phyloP scores from a whole-genome alignment of 2,797 vertebrate species.

The Arnoldichthys spilopterus region DNA sequence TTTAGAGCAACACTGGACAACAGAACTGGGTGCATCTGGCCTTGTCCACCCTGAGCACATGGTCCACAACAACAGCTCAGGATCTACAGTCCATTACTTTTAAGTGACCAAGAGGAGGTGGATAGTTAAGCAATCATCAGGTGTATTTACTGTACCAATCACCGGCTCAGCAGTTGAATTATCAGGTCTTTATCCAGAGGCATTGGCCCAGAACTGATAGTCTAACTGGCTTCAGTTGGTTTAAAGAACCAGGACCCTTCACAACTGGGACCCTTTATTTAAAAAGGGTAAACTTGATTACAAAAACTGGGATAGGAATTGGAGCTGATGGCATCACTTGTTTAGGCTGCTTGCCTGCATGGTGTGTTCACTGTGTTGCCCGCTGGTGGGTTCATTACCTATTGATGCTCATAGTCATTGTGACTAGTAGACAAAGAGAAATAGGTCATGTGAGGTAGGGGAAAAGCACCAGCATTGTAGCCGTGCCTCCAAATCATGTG shows the following conservation, averaged over 20 bases:
- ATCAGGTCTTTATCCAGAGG: not conserved
- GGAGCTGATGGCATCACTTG: not conserved
- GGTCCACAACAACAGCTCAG: not conserved
- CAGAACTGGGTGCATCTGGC: not conserved
- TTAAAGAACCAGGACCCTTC: too few relatives aligned
- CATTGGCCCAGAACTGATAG: not conserved
- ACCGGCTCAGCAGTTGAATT: not conserved
- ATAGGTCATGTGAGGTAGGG: slow-evolving; percentile 55
- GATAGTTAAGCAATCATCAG: too few relatives aligned
- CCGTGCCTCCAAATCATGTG: slow-evolving; percentile 57
- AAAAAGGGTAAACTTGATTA: too few relatives aligned
- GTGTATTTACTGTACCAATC: not conserved
- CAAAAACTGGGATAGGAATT: too few relatives aligned
- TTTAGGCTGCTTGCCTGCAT: not conserved
- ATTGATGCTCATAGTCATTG: slow-evolving; percentile 29
- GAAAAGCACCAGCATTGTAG: slow-evolving; percentile 35
- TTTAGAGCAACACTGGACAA: not conserved
- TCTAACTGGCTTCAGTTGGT: too few relatives aligned
- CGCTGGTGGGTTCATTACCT: slow-evolving; percentile 31
- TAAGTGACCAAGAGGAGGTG: too few relatives aligned
- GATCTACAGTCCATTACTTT: too few relatives aligned
- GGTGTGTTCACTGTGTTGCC: not conserved
- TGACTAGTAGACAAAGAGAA: slow-evolving; percentile 52
- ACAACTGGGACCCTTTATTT: too few relatives aligned
- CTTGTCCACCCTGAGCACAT: not conserved